Evolutionary conservation across 1,140 invertebrate genomes (phyloP).

Genomic region (Pseudomyrmex concolor): DNA sequence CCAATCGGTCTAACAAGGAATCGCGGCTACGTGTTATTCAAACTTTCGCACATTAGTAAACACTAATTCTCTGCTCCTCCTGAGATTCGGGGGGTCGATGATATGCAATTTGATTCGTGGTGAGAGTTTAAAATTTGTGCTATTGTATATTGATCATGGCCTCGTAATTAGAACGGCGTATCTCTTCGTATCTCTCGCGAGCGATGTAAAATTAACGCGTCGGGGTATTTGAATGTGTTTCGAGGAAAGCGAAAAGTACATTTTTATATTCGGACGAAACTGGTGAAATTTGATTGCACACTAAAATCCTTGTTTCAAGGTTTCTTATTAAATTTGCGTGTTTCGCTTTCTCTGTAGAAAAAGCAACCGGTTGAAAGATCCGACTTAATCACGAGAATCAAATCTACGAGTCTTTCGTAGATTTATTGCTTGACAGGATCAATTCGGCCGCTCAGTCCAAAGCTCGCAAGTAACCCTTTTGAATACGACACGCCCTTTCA

Average conservation of each 20-base stretch:
- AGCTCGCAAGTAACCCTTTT: constrained; percentile 50
- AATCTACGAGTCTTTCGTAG: neutral
- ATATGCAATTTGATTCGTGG: constrained; percentile 51
- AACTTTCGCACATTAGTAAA: constrained; percentile 17
- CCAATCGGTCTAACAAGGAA: constrained; percentile 25
- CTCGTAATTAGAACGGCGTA: too few relatives aligned
- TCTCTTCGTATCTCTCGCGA: too few relatives aligned
- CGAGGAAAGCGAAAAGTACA: too few relatives aligned
- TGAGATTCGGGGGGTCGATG: constrained; percentile 31
- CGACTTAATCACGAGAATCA: constrained; percentile 7
- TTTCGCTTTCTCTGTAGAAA: too few relatives aligned
- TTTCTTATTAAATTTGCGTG: too few relatives aligned
- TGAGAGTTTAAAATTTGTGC: constrained; percentile 11
- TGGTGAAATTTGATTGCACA: too few relatives aligned
- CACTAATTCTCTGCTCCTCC: constrained; percentile 18
- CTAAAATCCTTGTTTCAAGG: too few relatives aligned
- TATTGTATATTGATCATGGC: neutral
- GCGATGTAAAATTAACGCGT: neutral
- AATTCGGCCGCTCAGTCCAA: constrained; percentile 46
- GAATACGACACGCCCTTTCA: constrained; percentile 43
- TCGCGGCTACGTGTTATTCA: neutral
- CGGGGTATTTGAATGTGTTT: too few relatives aligned
- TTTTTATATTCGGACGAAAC: too few relatives aligned
- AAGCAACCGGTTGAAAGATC: too few relatives aligned
- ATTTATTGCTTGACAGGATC: neutral